Percentiles rank a stretch among this genome's conserved stretches.
phyloP scores from a whole-genome alignment of 2,888 invertebrate species.

The Spisula subtruncata region DNA sequence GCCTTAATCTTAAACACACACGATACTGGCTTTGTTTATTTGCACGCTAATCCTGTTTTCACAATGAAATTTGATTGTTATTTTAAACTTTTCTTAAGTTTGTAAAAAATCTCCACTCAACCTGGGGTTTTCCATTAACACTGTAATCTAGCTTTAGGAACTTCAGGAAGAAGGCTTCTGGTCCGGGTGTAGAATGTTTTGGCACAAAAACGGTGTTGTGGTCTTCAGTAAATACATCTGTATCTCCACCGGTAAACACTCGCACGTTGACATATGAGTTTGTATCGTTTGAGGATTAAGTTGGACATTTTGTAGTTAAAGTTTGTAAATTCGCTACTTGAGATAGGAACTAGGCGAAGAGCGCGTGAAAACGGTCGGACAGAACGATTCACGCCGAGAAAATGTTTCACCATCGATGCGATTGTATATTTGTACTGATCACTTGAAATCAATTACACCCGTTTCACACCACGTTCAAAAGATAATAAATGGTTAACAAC shows the following conservation, averaged over 20 bases:
- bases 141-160: constrained; percentile 45
- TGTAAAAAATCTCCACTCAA: constrained; percentile 65
- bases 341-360: constrained; percentile 31
- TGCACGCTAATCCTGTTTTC: constrained; percentile 66
- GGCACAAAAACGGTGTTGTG: constrained; percentile 61
- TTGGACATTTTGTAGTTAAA: constrained; percentile 45
- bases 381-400: constrained; percentile 39
- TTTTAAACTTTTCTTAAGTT: constrained; percentile 66
- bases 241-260: constrained; percentile 62
- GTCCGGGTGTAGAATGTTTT: constrained; percentile 54
- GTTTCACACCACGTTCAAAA: constrained; percentile 64
- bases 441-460: constrained; percentile 72
- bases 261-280: constrained; percentile 67
- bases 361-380: constrained; percentile 62
- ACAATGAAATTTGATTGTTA: constrained; percentile 68
- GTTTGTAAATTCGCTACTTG: constrained; percentile 56
- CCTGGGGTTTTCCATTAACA: constrained; percentile 61
- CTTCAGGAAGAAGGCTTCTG: constrained; percentile 1
- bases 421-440: constrained; percentile 67
- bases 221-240: constrained; percentile 67
- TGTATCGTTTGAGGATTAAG: constrained; percentile 60
- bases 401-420: constrained; percentile 60
- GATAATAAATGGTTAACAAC: constrained; percentile 73
- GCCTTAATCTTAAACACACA: constrained; percentile 58
- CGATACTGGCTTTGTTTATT: constrained; percentile 69